phyloP scores from a whole-genome alignment of 2,797 vertebrate species.

The Labeo calbasu region DNA sequence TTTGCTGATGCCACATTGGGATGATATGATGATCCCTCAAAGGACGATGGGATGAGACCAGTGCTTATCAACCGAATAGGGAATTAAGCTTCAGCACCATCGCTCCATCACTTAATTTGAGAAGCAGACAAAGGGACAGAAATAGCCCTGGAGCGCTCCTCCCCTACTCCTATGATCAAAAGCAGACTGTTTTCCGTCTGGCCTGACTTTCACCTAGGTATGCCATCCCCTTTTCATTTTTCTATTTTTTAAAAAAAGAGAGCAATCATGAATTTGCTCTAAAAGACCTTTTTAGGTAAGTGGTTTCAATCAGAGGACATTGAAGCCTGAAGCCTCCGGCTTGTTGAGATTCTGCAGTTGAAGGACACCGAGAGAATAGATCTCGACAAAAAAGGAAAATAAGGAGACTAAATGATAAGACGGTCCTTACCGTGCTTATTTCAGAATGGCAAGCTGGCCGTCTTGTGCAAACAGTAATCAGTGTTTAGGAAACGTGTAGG shows the following conservation, averaged over 20 bases:
- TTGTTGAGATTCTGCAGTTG: not conserved
- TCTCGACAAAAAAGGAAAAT: not conserved
- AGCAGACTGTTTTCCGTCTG: slow-evolving; percentile 57
- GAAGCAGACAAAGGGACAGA: slow-evolving; percentile 60
- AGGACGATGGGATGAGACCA: slow-evolving; percentile 53
- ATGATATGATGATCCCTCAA: slow-evolving; percentile 57
- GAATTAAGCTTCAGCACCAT: slow-evolving; percentile 45
- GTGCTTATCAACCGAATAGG: slow-evolving; percentile 57
- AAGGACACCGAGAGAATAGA: not conserved
- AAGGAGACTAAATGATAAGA: not conserved
- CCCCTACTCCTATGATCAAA: slow-evolving; percentile 58
- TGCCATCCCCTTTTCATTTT: slow-evolving; percentile 26
- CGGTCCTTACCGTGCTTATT: not conserved
- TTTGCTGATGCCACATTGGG: slow-evolving; percentile 51
- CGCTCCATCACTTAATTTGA: slow-evolving; percentile 56
- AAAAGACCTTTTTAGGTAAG: slow-evolving; percentile 35
- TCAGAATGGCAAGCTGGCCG: not conserved
- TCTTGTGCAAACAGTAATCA: slow-evolving; percentile 10
- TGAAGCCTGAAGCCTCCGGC: not conserved
- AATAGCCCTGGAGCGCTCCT: slow-evolving; percentile 57
- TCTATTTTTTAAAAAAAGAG: slow-evolving; percentile 31
- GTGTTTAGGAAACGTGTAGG: slow-evolving; percentile 37
- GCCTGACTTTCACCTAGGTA: slow-evolving; percentile 15
- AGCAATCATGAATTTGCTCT: slow-evolving; percentile 37
- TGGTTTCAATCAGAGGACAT: slow-evolving; percentile 7